These are phyloP conservation scores for Zaprionus africanus DNA, from an alignment of 1,140 invertebrate species.

Conservation along the genomic window DNA sequence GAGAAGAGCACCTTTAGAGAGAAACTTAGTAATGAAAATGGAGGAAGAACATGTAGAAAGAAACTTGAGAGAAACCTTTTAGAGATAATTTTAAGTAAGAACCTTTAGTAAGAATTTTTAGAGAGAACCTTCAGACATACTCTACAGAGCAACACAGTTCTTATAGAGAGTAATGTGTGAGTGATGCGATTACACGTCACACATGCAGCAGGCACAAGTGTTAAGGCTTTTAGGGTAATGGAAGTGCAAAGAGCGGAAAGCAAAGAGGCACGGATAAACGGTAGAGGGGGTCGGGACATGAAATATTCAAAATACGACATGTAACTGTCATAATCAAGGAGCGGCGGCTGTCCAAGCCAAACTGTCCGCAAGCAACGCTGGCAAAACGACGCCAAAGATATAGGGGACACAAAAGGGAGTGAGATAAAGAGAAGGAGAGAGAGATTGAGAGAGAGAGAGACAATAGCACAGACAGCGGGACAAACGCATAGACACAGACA, in stretches of 20 bases:
- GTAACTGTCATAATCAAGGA: slow-evolving; percentile 73
- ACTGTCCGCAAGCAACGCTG: slow-evolving; percentile 30
- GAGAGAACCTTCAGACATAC: background rate
- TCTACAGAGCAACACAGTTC: background rate
- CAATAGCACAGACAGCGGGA: background rate
- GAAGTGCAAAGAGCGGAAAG: slow-evolving; percentile 9
- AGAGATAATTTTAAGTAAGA: too few species aligned
- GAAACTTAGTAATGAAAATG: too few species aligned
- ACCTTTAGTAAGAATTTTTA: background rate
- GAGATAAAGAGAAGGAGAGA: background rate
- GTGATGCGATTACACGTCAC: slow-evolving; percentile 36
- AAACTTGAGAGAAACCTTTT: too few species aligned
- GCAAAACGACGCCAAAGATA: slow-evolving; percentile 1
- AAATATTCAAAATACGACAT: slow-evolving; percentile 61
- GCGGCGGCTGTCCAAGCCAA: slow-evolving; percentile 34
- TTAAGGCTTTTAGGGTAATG: slow-evolving; percentile 38
- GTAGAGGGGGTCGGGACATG: slow-evolving; percentile 2
- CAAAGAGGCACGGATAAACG: background rate
- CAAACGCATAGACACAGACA: background rate
- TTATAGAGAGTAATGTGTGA: background rate
- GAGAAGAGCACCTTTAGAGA: too few species aligned
- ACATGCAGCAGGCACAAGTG: slow-evolving; percentile 28
- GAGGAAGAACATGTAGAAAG: too few species aligned
- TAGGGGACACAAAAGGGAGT: background rate
- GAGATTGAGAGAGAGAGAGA: background rate